phyloP scores from a whole-genome alignment of 2,113 vertebrate genomes.

The Colius striatus region DNA sequence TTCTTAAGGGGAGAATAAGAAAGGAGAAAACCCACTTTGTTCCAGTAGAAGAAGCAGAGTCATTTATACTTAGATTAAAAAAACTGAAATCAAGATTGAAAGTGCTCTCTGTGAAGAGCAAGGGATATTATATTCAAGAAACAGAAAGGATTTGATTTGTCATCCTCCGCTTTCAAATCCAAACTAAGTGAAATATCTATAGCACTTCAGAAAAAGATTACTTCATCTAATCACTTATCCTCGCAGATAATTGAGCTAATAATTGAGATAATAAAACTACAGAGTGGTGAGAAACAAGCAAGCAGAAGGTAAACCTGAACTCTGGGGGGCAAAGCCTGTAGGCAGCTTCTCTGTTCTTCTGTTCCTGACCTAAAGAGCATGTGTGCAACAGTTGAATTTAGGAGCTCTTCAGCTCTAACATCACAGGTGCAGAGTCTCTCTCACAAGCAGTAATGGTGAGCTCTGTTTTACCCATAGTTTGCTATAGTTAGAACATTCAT shows the following conservation, averaged over 20 bases:
- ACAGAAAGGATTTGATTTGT: not conserved
- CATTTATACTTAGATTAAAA: not conserved
- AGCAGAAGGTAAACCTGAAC: not conserved
- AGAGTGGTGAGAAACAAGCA: not conserved
- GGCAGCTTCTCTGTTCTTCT: not conserved
- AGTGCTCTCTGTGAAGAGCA: not conserved
- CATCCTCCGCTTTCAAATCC: not conserved
- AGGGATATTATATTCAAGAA: not conserved
- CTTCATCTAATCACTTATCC: not conserved
- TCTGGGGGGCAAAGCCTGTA: not conserved
- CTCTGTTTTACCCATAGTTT: not conserved
- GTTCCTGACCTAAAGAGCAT: not conserved
- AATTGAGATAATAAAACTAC: not conserved
- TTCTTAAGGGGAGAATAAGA: conserved; percentile 10
- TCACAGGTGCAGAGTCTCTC: not conserved
- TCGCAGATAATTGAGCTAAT: not conserved
- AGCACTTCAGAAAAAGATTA: not conserved
- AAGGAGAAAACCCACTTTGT: not conserved
- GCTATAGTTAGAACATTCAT: not conserved
- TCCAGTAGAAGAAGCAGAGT: not conserved
- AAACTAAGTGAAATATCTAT: not conserved
- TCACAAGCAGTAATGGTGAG: not conserved
- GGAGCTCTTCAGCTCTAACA: not conserved
- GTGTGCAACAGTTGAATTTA: not conserved
- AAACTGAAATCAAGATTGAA: not conserved